Evolutionary conservation across 2,888 invertebrate species (phyloP), one percentile per base, ranked within the genome.

Genomic region (Unio pictorum): DNA sequence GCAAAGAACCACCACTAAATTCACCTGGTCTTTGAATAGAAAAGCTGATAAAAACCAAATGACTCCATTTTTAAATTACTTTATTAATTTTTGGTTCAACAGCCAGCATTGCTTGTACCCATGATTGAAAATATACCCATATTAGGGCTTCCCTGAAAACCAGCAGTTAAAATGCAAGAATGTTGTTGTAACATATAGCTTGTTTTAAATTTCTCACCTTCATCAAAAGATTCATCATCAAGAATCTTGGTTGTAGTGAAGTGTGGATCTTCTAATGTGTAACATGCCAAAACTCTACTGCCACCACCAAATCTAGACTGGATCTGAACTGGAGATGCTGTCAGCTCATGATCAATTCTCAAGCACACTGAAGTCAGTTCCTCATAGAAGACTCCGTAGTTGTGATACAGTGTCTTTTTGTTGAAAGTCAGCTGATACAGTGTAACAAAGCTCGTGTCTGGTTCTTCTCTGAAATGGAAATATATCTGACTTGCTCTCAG

Each of bases 381-480:
- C 85, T 88, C 86, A 73, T 85, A 88, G 60, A 84, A 84, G 34
- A 79, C 76, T 20, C 87, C 87, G 72, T 86, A 84, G 61, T 75
- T 80, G 55, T 81, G 81, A 63, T 85, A 84, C 75, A 79, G 81
- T 3, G 78, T 80, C 90, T 95, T 93, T 3, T 92, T 93, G 73
- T 94, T 93, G 87, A 94, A 96, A 30, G 93, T 92, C 61, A 96
- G 91, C 11, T 95, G 93, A 87, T 95, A 95, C 93, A 97, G 93
- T 45, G 93, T 92, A 66, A 94, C 93, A 83, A 93, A 87, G 64
- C 94, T 45, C 15, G 45, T 45, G 45, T 45, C 45, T 45, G 45
- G 8, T 45, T 11, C 15, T 15, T 45, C 45, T 11, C 45, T 45
- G 45, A 3, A 45, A 45, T 15, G 45, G 45, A 45, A 45, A 45